Base-by-base conservation (phyloP, 2,888 invertebrate species). In the Pristionchus fissidentatus region DNA sequence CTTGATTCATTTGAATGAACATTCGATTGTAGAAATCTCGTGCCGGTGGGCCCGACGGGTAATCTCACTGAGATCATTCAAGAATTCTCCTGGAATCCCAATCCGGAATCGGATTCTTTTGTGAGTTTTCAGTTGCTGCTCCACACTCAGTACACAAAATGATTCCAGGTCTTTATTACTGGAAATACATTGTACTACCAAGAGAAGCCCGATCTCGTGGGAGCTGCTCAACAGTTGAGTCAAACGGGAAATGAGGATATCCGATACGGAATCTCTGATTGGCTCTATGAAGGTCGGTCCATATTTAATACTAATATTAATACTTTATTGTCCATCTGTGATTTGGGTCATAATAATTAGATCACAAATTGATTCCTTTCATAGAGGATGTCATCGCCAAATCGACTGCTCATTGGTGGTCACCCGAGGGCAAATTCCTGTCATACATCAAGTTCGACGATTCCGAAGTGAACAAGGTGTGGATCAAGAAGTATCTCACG, bases 361-460 rank as follows among this genome's bases (percentile, higher is more conserved):
- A 29, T 60, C 13, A 10, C 10, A 22, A 60, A 60, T 29, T 10
- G 7, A 19, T 8, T 19, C 5, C 7, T 43, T 81, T 52, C 29
- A 80, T 80, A 89, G 90, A 90, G 84, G 90, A 90, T 83, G 89
- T 90, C 13, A 62, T 89, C 13, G 85, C 84, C 46, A 83, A 78
- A 13, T 66, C 85, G 10, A 84, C 85, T 38, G 87, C 90, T 13
- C 79, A 90, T 35, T 90, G 90, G 89, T 90, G 89, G 90, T 89
- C 90, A 13, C 83, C 83, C 8, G 84, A 86, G 0, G 90, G 90
- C 2, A 35, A 86, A 62, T 89, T 88, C 83, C 70, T 90, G 10
- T 88, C 89, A 0, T 90, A 86, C 81, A 80, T 87, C 75, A 85
- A 85, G 77, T 90, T 89, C 43, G 90, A 90, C 83, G 89, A 89